These are phyloP conservation scores for Notothenia rossii DNA, from an alignment of 2,113 vertebrate genomes.

Conservation along the genomic window DNA sequence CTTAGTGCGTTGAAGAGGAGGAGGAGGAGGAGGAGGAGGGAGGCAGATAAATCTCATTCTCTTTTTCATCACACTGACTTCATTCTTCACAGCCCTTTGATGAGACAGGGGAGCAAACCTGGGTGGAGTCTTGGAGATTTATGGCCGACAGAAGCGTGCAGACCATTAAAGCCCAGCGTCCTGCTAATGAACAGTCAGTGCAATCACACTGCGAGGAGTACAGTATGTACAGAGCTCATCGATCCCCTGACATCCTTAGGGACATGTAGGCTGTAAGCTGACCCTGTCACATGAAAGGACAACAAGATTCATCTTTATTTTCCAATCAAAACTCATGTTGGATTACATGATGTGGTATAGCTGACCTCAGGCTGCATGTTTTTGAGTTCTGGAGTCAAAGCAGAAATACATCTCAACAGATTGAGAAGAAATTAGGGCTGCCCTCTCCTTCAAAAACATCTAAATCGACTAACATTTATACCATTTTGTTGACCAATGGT, in stretches of 20 bases:
- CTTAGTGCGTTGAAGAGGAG: slow-evolving; percentile 9
- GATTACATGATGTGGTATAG: not conserved
- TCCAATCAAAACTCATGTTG: slow-evolving; percentile 19
- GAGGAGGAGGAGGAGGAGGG: slow-evolving; percentile 26
- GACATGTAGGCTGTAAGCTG: slow-evolving; percentile 27
- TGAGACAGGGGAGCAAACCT: slow-evolving; percentile 73
- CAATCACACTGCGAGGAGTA: slow-evolving; percentile 49
- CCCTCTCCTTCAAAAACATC: too few species aligned
- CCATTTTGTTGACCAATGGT: too few species aligned
- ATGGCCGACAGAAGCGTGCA: slow-evolving; percentile 51
- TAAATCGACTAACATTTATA: too few species aligned
- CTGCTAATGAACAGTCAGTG: slow-evolving; percentile 71
- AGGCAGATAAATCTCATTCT: slow-evolving; percentile 68
- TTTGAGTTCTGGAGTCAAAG: not conserved
- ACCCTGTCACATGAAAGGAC: slow-evolving; percentile 41
- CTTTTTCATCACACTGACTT: slow-evolving; percentile 75
- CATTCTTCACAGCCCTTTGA: slow-evolving; percentile 72
- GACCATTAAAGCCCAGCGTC: slow-evolving; percentile 60
- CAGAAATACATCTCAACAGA: not conserved
- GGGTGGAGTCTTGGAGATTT: slow-evolving; percentile 71
- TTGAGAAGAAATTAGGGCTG: not conserved
- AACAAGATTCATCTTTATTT: slow-evolving; percentile 42
- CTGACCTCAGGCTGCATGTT: not conserved
- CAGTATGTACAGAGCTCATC: slow-evolving; percentile 45
- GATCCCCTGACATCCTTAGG: slow-evolving; percentile 42